A percentile compares a stretch with the other conserved stretches of the same genome.
These are phyloP conservation scores for Caenorhabditis tropicalis DNA, from an alignment of 1,140 invertebrate genomes.

Conservation along the genomic window DNA sequence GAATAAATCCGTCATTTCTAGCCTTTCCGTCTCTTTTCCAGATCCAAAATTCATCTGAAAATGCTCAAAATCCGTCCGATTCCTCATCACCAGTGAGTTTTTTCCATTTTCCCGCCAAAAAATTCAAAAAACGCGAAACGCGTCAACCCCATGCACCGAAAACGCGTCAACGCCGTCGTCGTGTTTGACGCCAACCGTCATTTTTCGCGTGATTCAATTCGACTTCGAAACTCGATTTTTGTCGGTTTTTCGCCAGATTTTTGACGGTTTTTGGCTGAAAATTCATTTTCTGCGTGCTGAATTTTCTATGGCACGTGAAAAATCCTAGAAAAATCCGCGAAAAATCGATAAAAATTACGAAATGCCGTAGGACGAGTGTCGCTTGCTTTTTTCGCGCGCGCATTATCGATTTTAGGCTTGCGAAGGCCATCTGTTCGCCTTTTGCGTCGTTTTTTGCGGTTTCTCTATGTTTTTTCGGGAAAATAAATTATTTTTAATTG, in stretches of 20 bases:
- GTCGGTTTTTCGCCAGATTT: neutral
- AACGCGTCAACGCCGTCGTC: neutral
- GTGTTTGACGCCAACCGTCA: constrained; percentile 14
- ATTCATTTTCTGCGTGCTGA: neutral
- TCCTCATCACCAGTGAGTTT: neutral
- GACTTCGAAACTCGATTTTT: neutral
- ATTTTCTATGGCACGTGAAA: neutral
- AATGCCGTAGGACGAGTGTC: neutral
- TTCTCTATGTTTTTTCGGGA: neutral
- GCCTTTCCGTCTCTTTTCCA: neutral
- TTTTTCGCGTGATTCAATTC: constrained; percentile 40
- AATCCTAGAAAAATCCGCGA: neutral
- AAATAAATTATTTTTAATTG: neutral
- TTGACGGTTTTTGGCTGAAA: neutral
- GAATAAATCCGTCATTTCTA: too few relatives aligned
- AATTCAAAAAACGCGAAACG: neutral
- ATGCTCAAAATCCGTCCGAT: neutral
- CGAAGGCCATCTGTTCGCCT: neutral
- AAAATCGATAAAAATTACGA: neutral
- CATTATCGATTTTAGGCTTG: neutral
- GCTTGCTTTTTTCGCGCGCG: neutral
- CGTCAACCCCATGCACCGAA: neutral
- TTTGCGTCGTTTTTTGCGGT: neutral
- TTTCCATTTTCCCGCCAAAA: constrained; percentile 4
- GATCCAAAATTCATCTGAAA: neutral